Base-by-base conservation (phyloP, 1,140 invertebrate species). In the Lethocerus indicus region DNA sequence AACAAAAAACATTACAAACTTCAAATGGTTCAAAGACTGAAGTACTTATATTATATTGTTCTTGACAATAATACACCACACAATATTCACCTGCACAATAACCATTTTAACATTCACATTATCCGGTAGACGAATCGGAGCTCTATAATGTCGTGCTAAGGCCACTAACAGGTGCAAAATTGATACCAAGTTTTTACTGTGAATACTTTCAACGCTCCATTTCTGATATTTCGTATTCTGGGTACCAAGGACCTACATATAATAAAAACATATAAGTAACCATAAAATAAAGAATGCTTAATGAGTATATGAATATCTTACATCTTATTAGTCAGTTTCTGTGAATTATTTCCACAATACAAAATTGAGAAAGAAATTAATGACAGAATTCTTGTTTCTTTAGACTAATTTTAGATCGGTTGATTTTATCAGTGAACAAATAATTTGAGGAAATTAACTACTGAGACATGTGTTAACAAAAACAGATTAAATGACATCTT, bases 141-240 rank as follows among this genome's bases (percentile, higher is more conserved):
- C 93, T 28, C 93, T 71, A 64, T 91, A 99, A 64, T 95, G 86
- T 24, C 93, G 74, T 2, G 87, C 94, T 25, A 99, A 63, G 1
- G 88, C 80, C 13, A 98, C 93, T 37, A 98, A 61, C 20, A 99
- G 67, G 65, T 98, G 92, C 21, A 98, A 70, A 61, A 98, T 98
- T 0, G 93, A 77, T 2, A 98, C 88, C 48, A 98, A 73, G 65
- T 95, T 96, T 67, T 97, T 96, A 0, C 87, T 87, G 68, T 97
- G 92, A 28, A 97, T 76, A 54, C 82, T 83, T 63, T 98, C 93
- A 1, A 96, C 91, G 61, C 81, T 94, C 94, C 95, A 98, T 64
- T 94, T 86, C 36, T 78, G 71, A 58, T 66, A 70, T 41, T 61
- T 76, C 57, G 55, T 57, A 18, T 56, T 35, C 23, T 53, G 60